Conservation (phyloP, 2,113 vertebrate genomes). For the Cairina moschata region DNA sequence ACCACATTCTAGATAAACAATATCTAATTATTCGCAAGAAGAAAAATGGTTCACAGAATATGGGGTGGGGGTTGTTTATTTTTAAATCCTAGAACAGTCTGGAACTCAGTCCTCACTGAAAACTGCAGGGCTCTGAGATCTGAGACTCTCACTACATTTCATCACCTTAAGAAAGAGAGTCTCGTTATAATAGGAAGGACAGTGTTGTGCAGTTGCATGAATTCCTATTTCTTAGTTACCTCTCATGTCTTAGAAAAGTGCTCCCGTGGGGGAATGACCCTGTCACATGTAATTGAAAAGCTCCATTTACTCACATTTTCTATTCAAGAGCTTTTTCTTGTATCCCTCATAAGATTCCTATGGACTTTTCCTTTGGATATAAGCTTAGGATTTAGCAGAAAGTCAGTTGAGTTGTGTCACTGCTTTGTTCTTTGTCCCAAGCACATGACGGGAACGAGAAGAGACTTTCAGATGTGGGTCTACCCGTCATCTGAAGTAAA, state of each 20-base stretch:
- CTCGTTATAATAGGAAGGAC: not conserved
- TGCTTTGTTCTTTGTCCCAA: not conserved
- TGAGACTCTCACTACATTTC: not conserved
- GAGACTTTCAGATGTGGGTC: not conserved
- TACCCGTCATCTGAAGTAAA: not conserved
- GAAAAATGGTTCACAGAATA: not conserved
- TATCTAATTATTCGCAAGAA: not conserved
- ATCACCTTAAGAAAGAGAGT: not conserved
- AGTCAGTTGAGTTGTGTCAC: not conserved
- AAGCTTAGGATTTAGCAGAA: not conserved
- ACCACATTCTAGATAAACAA: not conserved
- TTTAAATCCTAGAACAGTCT: not conserved
- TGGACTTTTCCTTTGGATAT: not conserved
- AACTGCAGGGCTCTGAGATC: not conserved
- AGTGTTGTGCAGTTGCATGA: not conserved
- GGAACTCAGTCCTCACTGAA: not conserved
- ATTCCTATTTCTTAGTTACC: not conserved
- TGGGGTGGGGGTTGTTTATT: not conserved
- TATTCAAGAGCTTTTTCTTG: not conserved
- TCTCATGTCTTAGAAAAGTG: not conserved
- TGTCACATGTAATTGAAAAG: not conserved
- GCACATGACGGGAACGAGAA: not conserved
- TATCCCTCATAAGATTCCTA: not conserved
- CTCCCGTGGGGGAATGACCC: not conserved
- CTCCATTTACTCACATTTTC: not conserved